phyloP scores from a whole-genome alignment of 23 tunicate genomes.

The Styela clava region DNA sequence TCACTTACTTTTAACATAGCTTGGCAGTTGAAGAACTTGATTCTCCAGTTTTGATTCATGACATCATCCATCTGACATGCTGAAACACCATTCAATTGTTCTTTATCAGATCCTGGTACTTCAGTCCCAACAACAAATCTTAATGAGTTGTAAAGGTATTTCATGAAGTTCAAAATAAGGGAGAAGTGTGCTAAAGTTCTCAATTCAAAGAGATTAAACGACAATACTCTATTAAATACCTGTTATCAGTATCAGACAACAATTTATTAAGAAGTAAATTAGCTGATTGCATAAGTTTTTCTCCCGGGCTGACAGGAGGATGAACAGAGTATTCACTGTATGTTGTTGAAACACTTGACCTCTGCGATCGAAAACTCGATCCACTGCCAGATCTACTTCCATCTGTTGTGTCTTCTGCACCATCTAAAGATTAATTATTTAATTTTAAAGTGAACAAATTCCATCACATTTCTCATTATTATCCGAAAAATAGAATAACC shows the following conservation, averaged over 20 bases:
- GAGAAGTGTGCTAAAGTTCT: no score
- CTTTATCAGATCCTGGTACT: constrained; percentile 43
- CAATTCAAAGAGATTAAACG: no score
- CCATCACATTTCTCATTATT: no score
- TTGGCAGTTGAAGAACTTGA: constrained; percentile 87
- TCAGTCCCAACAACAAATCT: constrained; percentile 76
- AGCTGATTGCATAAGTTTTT: constrained; percentile 25
- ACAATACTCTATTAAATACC: no score
- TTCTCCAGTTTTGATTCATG: constrained; percentile 73
- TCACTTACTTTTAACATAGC: constrained; percentile 81
- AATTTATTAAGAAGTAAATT: constrained; percentile 54
- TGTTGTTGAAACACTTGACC: background rate
- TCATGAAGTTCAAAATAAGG: no score
- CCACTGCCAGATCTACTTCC: background rate
- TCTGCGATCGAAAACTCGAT: background rate
- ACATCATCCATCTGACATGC: constrained; percentile 81
- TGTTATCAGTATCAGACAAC: constrained; percentile 54
- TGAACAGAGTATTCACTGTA: background rate
- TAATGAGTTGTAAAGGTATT: background rate
- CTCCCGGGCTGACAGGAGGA: constrained; percentile 23
- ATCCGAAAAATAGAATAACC: no score
- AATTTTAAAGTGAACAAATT: no score
- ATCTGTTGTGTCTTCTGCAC: background rate
- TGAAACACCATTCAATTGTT: constrained; percentile 57
- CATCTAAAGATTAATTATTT: background rate